Base-by-base conservation (phyloP, 2,797 vertebrate species). In the Microctenopoma lineatum region DNA sequence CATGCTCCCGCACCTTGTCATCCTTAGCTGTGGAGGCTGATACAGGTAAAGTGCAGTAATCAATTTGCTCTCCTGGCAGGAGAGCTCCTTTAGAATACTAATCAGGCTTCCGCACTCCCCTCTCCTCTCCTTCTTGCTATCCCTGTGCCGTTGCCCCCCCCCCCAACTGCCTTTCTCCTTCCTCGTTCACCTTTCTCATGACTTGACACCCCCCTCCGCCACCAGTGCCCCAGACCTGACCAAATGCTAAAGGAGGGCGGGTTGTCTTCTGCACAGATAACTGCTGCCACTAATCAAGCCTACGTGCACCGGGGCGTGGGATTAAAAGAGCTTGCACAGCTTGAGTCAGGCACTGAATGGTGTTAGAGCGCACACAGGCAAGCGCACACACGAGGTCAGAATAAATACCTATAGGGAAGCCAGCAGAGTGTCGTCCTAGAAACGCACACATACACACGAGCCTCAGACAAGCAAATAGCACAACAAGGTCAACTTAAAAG, bases 61-160 rank as follows among this genome's bases (percentile, higher is more conserved):
- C 96, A 97, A 97, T 98, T 96, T 96, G 95, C 95, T 96, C 95
- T 94, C 95, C 96, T 96, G 96, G 95, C 96, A 96, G 94, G 84
- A 94, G 91, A 52, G 91, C 96, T 95, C 93, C 94, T 92, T 92
- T 79, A 79, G 96, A 96, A 98, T 98, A 96, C 95, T 96, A 97
- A 98, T 97, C 92, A 94, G 93, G 59, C 75, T 66, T 66, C 77
- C 45, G 14, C 80, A 78, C 77, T 73, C 75, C 80, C 68, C 53
- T 57, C 73, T 57, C 53, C 74, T 50, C 73, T 73, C 54, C 2
- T 67, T 66, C 80, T 66, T 57, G 44, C 69, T 77, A 76, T 63
- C 69, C 66, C 73, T 77, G 66, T 42, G 1, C 76, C 56, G 25
- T 75, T 54, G 21, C 69, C 58, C 16, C 73, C 66, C 79, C 63